Evolutionary conservation across 2,797 vertebrate species (phyloP).

Genomic region (Macrochelys suwanniensis): DNA sequence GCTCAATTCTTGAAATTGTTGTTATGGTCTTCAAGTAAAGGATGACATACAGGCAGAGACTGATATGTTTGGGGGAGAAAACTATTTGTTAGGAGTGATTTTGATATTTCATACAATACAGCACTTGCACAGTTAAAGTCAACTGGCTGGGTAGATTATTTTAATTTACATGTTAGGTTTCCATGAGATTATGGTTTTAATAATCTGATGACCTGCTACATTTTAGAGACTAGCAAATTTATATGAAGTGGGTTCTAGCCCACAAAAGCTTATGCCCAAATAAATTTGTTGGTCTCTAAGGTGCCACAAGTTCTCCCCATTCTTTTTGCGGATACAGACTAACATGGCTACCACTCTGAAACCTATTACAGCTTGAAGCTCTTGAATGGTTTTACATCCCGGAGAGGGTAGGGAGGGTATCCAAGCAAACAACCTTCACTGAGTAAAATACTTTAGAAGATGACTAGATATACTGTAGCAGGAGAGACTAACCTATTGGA

Average conservation of each 20-base stretch:
- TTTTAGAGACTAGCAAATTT: too few species aligned
- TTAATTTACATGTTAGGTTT: slow-evolving; percentile 32
- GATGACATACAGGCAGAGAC: neutral
- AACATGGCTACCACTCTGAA: too few species aligned
- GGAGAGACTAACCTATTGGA: neutral
- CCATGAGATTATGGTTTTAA: slow-evolving; percentile 25
- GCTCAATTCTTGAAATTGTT: slow-evolving; percentile 25
- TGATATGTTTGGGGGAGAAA: slow-evolving; percentile 27
- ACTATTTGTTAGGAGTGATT: slow-evolving; percentile 22
- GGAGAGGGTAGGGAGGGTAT: neutral
- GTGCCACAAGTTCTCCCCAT: too few species aligned
- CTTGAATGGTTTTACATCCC: slow-evolving; percentile 29
- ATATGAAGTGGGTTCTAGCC: too few species aligned
- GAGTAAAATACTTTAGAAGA: slow-evolving; percentile 16
- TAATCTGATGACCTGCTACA: slow-evolving; percentile 14
- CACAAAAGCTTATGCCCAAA: too few species aligned
- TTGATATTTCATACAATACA: slow-evolving; percentile 21
- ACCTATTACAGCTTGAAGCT: slow-evolving; percentile 3
- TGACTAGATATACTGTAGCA: neutral
- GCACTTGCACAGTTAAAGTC: neutral
- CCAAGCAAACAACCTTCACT: neutral
- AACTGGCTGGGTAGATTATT: neutral
- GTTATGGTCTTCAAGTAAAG: neutral
- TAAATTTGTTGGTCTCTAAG: too few species aligned
- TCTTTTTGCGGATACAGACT: too few species aligned